Percentiles rank a stretch among this genome's conserved stretches.
Conservation (phyloP, 2,888 invertebrate species). For the Willowsia nigromaculata region DNA sequence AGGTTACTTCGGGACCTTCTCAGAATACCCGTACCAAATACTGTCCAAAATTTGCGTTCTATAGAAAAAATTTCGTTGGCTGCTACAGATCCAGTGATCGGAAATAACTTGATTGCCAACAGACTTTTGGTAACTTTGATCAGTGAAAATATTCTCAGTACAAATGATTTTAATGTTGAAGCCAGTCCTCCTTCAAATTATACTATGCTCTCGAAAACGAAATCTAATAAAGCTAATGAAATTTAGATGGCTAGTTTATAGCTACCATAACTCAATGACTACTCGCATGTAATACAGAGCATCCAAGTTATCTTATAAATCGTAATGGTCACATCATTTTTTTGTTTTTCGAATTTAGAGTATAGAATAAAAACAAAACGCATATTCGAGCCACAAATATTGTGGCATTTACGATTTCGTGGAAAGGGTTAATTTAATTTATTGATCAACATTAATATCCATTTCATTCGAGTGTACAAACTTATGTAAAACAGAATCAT, state of each 20-base stretch:
- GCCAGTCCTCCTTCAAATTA: neutral
- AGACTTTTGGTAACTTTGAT: neutral
- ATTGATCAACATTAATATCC: neutral
- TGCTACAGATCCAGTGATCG: conserved; percentile 18
- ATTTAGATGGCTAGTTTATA: no score
- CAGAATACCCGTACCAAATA: conserved; percentile 35
- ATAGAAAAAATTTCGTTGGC: conserved; percentile 10
- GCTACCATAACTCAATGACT: no score
- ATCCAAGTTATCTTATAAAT: no score
- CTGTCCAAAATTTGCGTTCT: neutral
- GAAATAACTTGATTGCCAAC: neutral
- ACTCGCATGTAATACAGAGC: no score
- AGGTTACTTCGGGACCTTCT: conserved; percentile 35
- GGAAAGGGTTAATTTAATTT: neutral
- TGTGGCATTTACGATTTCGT: no score
- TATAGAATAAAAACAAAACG: no score
- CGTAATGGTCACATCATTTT: no score
- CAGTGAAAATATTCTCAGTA: conserved; percentile 12
- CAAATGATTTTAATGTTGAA: neutral
- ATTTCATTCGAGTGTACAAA: conserved; percentile 23
- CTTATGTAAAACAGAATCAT: conserved; percentile 14
- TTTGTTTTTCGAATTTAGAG: no score
- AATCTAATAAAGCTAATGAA: no score
- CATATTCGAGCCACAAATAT: no score
- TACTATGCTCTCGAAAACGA: no score